phyloP scores from a whole-genome alignment of 2,113 vertebrate genomes.

The Gavia stellata region DNA sequence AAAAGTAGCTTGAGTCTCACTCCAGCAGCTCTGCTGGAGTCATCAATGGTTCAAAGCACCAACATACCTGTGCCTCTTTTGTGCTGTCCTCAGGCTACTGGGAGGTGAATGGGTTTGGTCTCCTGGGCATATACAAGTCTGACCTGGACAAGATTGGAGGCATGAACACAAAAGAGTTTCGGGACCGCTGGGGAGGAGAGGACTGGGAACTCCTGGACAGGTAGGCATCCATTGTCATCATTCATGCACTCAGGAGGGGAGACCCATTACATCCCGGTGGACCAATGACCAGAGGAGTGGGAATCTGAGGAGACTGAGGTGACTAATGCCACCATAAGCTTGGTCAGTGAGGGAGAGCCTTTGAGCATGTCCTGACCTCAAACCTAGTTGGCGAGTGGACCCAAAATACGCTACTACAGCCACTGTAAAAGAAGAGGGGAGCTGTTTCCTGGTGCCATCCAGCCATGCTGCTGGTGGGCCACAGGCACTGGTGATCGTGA shows the following conservation, averaged over 20 bases:
- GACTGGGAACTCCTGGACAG: constrained; percentile 98
- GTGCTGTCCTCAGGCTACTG: constrained; percentile 82
- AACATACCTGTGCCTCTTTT: not conserved
- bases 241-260: not conserved
- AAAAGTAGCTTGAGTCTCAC: not conserved
- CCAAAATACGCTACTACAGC: not conserved
- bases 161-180: constrained; percentile 94
- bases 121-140: constrained; percentile 95
- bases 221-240: constrained; percentile 52
- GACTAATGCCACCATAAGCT: not conserved
- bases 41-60: not conserved
- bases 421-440: not conserved
- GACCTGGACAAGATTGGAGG: constrained; percentile 88
- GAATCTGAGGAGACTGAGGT: not conserved
- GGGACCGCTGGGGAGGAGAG: constrained; percentile 92
- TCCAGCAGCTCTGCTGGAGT: not conserved
- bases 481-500: not conserved
- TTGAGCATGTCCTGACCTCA: not conserved
- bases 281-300: not conserved
- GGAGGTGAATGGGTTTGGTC: constrained; percentile 96
- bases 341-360: not conserved
- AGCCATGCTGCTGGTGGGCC: not conserved
- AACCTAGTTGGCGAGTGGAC: not conserved
- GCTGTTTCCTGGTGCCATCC: not conserved
- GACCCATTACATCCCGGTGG: not conserved